Evolutionary conservation across 2,797 vertebrate species (phyloP), one percentile per base, ranked within the genome.

Genomic region (Myotis daubentonii): DNA sequence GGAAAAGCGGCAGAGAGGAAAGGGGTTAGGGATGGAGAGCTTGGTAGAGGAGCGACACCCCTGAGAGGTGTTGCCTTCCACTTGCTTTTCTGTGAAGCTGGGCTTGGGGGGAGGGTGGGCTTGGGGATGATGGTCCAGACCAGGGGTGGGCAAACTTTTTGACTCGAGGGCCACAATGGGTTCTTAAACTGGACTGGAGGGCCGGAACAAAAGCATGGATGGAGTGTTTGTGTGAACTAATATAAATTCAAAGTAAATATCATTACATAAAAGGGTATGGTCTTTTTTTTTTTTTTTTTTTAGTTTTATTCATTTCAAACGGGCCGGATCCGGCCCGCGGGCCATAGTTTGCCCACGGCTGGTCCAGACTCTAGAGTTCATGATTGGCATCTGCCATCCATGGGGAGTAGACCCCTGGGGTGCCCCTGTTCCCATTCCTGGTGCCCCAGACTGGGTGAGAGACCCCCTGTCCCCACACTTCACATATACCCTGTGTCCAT

Each of bases 61-160:
- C 0, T 36, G 3, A 7, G 65, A 51, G n/a, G 47, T 8, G 22
- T 16, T 16, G 1, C n/a, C 16, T 22, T 55, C 16, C 23, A 36
- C 19, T 38, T 44, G 78, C 60, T 82, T 88, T 84, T 25, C 87
- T 66, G 0, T n/a, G 65, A 47, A 87, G 55, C 74, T 53, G 23
- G 62, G 76, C 49, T 60, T 5, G 20, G 16, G 4, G 0, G 8
- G 3, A 1, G 4, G 0, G 30, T 23, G 2, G 17, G 47, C 28
- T 19, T 19, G 38, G 9, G 17, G 9, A 20, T 62, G 74, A 53
- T 22, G 49, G 60, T 6, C 49, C 3, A 2, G 55, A 55, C 53
- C 3, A 2, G 55, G 36, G 36, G 36, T 36, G 36, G 36, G 3
- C 36, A 36, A 36, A 36, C 36, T 36, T 36, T 36, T 36, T 36